Conservation (phyloP, 2,113 vertebrate genomes). For the Pygoscelis adeliae region DNA sequence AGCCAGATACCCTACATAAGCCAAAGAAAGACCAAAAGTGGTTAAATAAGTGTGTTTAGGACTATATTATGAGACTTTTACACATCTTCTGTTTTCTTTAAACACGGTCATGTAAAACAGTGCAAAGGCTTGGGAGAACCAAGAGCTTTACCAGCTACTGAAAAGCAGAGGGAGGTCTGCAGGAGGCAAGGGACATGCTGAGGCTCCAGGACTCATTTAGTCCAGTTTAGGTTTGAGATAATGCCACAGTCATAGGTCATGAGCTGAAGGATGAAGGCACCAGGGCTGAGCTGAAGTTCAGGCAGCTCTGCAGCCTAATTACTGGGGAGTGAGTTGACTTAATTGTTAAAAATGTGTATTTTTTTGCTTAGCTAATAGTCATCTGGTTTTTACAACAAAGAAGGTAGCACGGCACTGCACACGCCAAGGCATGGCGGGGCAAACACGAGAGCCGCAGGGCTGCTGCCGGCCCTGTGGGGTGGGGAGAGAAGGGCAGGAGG, state of each 20-base stretch:
- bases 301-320: conserved; percentile 5
- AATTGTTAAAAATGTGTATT: neutral
- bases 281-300: neutral
- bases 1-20: conserved; percentile 2
- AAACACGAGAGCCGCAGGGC: accelerated
- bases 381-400: neutral
- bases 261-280: conserved; percentile 1
- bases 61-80: neutral
- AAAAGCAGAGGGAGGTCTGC: neutral
- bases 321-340: neutral
- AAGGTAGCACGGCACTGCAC: neutral
- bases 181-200: neutral
- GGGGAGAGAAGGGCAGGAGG: neutral
- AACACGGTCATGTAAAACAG: neutral
- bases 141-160: neutral
- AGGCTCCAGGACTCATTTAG: neutral
- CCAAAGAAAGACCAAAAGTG: conserved; percentile 16
- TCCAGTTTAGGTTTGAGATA: neutral
- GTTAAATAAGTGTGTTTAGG: neutral
- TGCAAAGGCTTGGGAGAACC: neutral
- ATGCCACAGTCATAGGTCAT: neutral
- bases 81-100: neutral
- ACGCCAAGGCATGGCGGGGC: neutral
- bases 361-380: neutral
- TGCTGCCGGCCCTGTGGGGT: neutral